These are phyloP conservation scores for Cetonia aurata DNA, from an alignment of 2,888 invertebrate genomes.

Conservation along the genomic window DNA sequence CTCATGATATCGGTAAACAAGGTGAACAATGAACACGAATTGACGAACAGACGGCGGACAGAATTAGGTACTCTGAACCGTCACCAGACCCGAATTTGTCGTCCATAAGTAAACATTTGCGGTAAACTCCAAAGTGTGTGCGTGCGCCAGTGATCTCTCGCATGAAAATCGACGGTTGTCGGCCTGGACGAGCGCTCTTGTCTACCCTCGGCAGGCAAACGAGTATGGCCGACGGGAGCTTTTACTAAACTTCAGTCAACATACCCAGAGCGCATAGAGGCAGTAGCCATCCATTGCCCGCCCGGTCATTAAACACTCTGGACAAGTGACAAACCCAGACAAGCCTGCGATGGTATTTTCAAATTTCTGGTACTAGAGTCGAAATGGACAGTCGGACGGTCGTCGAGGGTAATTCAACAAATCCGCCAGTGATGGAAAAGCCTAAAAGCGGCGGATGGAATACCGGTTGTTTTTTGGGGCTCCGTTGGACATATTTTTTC, in stretches of 20 bases:
- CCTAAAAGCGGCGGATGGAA: neutral
- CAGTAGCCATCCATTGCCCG: neutral
- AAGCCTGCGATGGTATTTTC: slow-evolving; percentile 3
- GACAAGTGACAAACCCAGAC: slow-evolving; percentile 29
- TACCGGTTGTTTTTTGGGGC: neutral
- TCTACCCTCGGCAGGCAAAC: too few species aligned
- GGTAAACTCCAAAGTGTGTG: slow-evolving; percentile 14
- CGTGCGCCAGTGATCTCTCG: neutral
- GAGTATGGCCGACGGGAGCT: too few species aligned
- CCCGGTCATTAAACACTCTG: slow-evolving; percentile 29
- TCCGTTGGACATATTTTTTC: neutral
- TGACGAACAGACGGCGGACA: too few species aligned
- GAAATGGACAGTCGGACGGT: slow-evolving; percentile 26
- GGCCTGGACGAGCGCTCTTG: neutral
- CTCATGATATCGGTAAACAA: neutral
- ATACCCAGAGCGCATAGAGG: too few species aligned
- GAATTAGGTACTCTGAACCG: neutral
- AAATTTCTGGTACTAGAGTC: slow-evolving; percentile 16
- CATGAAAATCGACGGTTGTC: slow-evolving; percentile 17
- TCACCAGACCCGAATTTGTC: neutral
- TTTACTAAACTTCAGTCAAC: too few species aligned
- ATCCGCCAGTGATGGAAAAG: slow-evolving; percentile 13
- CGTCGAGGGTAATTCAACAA: slow-evolving; percentile 30
- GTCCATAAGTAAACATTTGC: slow-evolving; percentile 33
- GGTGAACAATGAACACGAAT: slow-evolving; percentile 19